Evolutionary conservation across 2,797 vertebrate species (phyloP).

Genomic region (Mionectes olivaceus): DNA sequence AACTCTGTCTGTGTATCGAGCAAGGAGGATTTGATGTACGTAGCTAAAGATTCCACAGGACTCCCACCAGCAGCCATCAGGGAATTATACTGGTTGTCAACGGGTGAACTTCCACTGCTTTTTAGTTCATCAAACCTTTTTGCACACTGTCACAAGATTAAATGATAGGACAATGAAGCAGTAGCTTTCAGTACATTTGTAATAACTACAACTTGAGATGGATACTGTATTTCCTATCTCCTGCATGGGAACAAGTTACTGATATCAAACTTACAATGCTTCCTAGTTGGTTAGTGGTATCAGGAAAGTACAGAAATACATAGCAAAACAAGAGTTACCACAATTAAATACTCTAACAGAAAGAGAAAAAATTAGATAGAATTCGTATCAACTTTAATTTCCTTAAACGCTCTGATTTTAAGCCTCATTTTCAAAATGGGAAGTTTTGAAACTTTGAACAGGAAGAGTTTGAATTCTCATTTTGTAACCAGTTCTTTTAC

Average conservation of each 20-base stretch:
- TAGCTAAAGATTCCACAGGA: constrained; percentile 83
- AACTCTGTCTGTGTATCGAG: constrained; percentile 80
- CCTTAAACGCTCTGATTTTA: neutral
- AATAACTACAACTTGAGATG: neutral
- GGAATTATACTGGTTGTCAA: constrained; percentile 90
- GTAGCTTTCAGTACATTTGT: constrained; percentile 23
- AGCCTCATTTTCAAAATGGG: neutral
- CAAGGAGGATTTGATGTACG: constrained; percentile 86
- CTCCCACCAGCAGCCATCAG: constrained; percentile 82
- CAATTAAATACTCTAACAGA: neutral
- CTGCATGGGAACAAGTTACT: neutral
- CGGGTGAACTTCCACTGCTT: constrained; percentile 84
- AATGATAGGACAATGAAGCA: constrained; percentile 55
- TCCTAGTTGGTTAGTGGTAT: neutral
- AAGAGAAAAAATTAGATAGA: neutral
- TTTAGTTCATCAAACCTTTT: constrained; percentile 95
- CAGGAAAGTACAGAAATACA: neutral
- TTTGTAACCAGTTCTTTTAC: neutral
- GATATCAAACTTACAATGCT: neutral
- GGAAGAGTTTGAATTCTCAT: neutral
- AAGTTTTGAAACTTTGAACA: neutral
- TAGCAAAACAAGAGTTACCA: neutral
- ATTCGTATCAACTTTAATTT: neutral
- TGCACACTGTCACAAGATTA: constrained; percentile 86
- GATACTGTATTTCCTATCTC: neutral